Base-by-base conservation (phyloP, 2,888 invertebrate species). In the Leptopilina myrica region DNA sequence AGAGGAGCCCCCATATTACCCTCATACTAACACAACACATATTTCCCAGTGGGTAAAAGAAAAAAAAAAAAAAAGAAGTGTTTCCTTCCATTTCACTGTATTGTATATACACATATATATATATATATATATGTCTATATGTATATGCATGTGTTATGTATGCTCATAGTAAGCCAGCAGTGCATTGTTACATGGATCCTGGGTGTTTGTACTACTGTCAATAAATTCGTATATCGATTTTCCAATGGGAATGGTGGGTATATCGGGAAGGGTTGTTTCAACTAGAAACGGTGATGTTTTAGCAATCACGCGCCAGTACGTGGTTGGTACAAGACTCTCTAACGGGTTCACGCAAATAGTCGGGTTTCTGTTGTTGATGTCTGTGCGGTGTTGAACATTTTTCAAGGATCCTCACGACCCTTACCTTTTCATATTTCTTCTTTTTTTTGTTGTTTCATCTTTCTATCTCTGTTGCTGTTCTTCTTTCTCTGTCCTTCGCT, bases 361-460 rank as follows among this genome's bases (percentile, higher is more conserved):
- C 49, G 64, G 53, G 66, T 26, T 26, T 33, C 49, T 73, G 73
- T 73, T 73, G 73, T 73, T 56, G 53, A 73, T 73, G 73, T 82
- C 78, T 81, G 67, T 77, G 80, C 83, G 81, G 83, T 86, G 86
- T 86, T 86, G 85, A 86, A 85, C 85, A 85, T 85, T 85, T 83
- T 85, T 83, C 82, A 84, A 86, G 86, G 84, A 81, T 78, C 82
- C 85, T 83, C 82, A 79, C 73, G 69, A 65, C 77, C 46, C 73
- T 77, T 49, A 62, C 76, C 82, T 78, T 80, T 69, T 78, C 64
- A 43, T 75, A 40, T n/a, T 64, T 62, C 78, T 43, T 69, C 76
- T 73, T 49, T 40, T 46, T n/a, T n/a, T n/a, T n/a, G n/a, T n/a
- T 73, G 59, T 73, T 64, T 62, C 5, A 56, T 20, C 69, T 77